Evolutionary conservation across 2,113 vertebrate genomes (phyloP), one percentile per base, ranked within the genome.

Genomic region (Phycodurus eques): DNA sequence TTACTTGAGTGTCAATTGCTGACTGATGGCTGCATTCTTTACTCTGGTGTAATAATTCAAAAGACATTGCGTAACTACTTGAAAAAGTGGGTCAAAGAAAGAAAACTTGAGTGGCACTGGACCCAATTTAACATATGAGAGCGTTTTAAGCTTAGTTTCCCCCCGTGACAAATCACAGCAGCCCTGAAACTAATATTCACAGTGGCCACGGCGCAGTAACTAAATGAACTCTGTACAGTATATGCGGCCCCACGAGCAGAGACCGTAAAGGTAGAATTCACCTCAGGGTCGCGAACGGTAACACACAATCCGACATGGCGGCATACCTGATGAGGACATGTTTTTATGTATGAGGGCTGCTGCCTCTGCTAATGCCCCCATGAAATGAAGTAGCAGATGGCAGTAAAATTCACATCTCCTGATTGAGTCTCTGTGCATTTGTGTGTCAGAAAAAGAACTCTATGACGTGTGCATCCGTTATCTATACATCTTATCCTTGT

Each of bases 1-100:
- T 85, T 88, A 81, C 78, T 86, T 88, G 79, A 85, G 86, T 76
- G 72, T 84, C 70, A 77, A 76, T 42, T 83, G 82, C 85, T 89
- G 89, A 92, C 84, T 90, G 90, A 92, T 85, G 80, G 86, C 80
- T 70, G 76, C 82, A 87, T 90, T 88, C 83, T 86, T 91, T 88
- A 90, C 76, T 62, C 67, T 66, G 77, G 68, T 80, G 84, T 83
- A 83, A 81, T 84, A 87, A 87, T 87, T 86, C 83, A 79, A 73
- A 85, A 88, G 67, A 77, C 75, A 75, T 83, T 61, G 70, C 80
- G 80, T 44, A 79, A 89, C 76, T 78, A 66, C 77, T 31, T 39
- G 77, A 61, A 71, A 88, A 90, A 92, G 83, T 91, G 81, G 91
- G 89, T 90, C 91, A 83, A 74, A 80, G 81, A 78, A 75, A 76